Conservation (phyloP, 1,140 invertebrate genomes). For the Drosophila fuyamai region DNA sequence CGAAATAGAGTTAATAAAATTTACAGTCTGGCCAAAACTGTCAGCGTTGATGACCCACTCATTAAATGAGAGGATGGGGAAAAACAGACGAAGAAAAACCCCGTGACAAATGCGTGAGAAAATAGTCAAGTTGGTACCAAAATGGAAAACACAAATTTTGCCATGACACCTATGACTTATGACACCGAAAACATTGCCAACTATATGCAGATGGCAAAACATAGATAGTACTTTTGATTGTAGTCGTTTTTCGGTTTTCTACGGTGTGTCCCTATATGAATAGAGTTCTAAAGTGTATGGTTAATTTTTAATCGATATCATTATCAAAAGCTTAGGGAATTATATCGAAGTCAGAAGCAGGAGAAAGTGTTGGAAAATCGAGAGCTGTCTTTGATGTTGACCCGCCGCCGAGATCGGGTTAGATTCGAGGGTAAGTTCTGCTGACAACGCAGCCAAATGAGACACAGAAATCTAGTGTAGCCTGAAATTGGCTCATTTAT, state of each 20-base stretch:
- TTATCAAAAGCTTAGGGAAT: too few relatives aligned
- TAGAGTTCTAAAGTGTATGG: too few relatives aligned
- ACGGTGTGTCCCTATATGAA: too few relatives aligned
- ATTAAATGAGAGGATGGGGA: conserved; percentile 48
- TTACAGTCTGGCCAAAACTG: conserved; percentile 66
- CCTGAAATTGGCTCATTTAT: conserved; percentile 70
- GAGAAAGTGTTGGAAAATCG: conserved; percentile 67
- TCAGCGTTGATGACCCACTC: conserved; percentile 71
- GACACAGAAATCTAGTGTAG: conserved; percentile 65
- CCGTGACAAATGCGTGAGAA: conserved; percentile 78
- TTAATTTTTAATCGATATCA: too few relatives aligned
- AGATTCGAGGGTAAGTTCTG: conserved; percentile 2
- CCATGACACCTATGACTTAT: conserved; percentile 22
- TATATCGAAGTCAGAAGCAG: neutral
- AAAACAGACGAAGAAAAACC: conserved; percentile 38
- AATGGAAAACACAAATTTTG: conserved; percentile 25
- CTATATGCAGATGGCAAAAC: too few relatives aligned
- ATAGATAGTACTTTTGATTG: neutral
- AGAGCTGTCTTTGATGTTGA: conserved; percentile 52
- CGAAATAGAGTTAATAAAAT: conserved; percentile 70
- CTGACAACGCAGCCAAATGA: conserved; percentile 15
- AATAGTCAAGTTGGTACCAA: conserved; percentile 33
- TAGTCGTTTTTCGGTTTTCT: too few relatives aligned
- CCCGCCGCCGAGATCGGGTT: conserved; percentile 19
- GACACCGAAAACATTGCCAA: conserved; percentile 1